phyloP scores from a whole-genome alignment of 2,797 vertebrate genomes.

The Sebastes elongatus region DNA sequence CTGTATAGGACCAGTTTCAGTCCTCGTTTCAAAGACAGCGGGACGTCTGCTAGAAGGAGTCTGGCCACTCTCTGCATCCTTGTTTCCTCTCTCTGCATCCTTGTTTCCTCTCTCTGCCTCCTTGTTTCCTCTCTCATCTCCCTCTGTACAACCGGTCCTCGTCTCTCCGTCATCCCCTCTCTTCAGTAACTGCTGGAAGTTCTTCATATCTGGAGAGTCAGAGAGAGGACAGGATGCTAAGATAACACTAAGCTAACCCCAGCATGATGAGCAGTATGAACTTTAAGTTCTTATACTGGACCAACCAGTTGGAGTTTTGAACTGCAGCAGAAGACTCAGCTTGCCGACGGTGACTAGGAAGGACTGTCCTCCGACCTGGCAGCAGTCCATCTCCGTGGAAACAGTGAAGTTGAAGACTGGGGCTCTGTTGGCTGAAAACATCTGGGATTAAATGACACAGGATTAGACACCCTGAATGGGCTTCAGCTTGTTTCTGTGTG shows the following conservation, averaged over 20 bases:
- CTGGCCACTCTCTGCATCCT: neutral
- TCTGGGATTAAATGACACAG: neutral
- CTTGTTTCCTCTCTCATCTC: neutral
- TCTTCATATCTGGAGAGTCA: slow-evolving; percentile 48
- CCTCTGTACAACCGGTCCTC: neutral
- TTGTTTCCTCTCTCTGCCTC: neutral
- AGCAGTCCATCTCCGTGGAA: slow-evolving; percentile 79
- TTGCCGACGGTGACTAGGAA: slow-evolving; percentile 79
- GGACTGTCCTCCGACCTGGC: slow-evolving; percentile 82
- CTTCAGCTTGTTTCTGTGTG: neutral
- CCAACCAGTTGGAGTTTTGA: slow-evolving; percentile 80
- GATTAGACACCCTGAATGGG: neutral
- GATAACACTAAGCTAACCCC: neutral
- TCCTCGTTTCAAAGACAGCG: neutral
- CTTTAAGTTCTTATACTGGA: neutral
- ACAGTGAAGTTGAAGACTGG: slow-evolving; percentile 81
- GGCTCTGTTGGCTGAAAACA: slow-evolving; percentile 73
- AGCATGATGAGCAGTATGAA: neutral
- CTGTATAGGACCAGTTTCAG: neutral
- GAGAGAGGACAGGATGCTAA: neutral
- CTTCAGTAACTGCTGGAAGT: slow-evolving; percentile 40
- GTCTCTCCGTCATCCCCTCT: neutral
- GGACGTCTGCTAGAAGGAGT: neutral
- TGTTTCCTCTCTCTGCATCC: neutral
- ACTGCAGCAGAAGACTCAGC: slow-evolving; percentile 80